These are phyloP conservation scores for Sprattus sprattus DNA, from an alignment of 2,113 vertebrate species.

Conservation along the genomic window DNA sequence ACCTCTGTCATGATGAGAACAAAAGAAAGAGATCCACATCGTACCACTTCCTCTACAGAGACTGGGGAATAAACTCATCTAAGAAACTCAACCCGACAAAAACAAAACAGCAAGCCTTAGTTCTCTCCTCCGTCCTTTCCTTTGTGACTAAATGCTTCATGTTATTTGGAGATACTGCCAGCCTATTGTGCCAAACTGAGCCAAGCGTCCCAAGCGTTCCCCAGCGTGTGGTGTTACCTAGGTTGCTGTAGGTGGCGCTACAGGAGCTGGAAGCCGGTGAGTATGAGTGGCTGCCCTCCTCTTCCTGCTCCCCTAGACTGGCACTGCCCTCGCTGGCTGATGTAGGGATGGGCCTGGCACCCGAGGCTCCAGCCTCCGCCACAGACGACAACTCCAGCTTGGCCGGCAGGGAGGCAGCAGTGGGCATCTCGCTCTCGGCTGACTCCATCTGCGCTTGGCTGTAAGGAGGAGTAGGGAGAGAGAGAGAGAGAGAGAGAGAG, in stretches of 20 bases:
- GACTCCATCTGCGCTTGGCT: slow-evolving; percentile 78
- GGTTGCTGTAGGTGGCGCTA: slow-evolving; percentile 93
- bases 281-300: slow-evolving; percentile 69
- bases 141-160: background rate
- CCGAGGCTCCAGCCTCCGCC: slow-evolving; percentile 51
- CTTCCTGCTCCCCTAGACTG: slow-evolving; percentile 68
- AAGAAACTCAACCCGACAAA: background rate
- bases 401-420: slow-evolving; percentile 53
- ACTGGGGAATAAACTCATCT: background rate
- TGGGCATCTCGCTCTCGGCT: slow-evolving; percentile 59
- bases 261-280: slow-evolving; percentile 77
- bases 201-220: no score
- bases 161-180: background rate
- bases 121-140: background rate
- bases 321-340: slow-evolving; percentile 59
- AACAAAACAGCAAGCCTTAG: background rate
- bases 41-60: background rate
- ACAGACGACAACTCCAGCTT: slow-evolving; percentile 55
- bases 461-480: slow-evolving; percentile 48
- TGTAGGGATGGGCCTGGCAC: slow-evolving; percentile 32
- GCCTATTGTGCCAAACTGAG: background rate
- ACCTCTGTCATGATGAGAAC: background rate
- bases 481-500: background rate
- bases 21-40: background rate
- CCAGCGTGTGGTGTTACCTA: slow-evolving; percentile 75